Evolutionary conservation across 53 echinoderm and acorn worm species (phyloP).

Genomic region (Patiria pectinifera): DNA sequence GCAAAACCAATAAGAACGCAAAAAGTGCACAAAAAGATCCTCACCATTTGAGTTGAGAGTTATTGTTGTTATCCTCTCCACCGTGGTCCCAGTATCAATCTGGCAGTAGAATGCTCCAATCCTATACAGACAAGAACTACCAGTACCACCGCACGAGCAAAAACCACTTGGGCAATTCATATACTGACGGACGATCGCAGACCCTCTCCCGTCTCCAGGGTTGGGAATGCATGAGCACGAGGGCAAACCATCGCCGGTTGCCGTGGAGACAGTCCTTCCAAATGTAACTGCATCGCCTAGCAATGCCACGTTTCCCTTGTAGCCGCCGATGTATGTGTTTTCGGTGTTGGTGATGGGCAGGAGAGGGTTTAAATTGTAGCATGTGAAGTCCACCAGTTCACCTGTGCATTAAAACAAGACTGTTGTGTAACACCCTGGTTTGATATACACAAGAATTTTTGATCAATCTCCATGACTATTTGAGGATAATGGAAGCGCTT

Average conservation of each 20-base stretch:
- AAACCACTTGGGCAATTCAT: conserved; percentile 13
- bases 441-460: too few species aligned
- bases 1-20: too few species aligned
- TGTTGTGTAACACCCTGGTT: background rate
- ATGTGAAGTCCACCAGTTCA: conserved; percentile 62
- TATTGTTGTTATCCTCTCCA: conserved; percentile 50
- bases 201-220: too few species aligned
- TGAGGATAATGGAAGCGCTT: too few species aligned
- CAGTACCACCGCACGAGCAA: conserved; percentile 21
- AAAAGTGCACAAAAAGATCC: background rate
- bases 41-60: conserved; percentile 34
- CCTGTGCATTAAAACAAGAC: background rate
- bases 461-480: too few species aligned
- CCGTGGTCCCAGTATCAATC: background rate
- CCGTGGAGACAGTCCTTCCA: conserved; percentile 17
- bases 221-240: background rate
- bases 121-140: conserved; percentile 13
- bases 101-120: conserved; percentile 62
- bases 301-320: conserved; percentile 23
- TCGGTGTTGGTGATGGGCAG: background rate
- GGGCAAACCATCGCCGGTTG: conserved; percentile 15
- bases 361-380: conserved; percentile 16
- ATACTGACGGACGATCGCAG: background rate
- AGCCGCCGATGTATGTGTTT: conserved; percentile 35
- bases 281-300: conserved; percentile 9